Conservation (phyloP, 2,888 invertebrate genomes). For the Lepidocyrtinus sp. region DNA sequence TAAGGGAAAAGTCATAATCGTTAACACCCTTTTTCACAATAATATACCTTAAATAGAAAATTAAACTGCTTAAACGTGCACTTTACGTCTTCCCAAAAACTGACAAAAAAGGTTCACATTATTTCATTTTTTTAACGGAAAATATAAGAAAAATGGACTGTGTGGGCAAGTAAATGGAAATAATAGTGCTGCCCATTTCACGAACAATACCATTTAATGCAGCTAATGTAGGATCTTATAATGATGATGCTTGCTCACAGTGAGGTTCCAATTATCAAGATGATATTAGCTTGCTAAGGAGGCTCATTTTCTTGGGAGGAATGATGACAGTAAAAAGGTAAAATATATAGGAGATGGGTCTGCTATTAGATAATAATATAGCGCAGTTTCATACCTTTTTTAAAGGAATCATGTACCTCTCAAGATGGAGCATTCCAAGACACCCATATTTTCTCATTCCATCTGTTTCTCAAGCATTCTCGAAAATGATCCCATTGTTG, state of each 20-base stretch:
- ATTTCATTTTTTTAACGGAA: constrained; percentile 7
- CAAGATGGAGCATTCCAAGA: constrained; percentile 33
- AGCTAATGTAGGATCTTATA: background rate
- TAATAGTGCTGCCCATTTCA: background rate
- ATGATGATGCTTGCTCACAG: constrained; percentile 6
- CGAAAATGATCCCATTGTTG: constrained; percentile 25
- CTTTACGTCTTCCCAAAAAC: background rate
- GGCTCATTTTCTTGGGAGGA: background rate
- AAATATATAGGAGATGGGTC: constrained; percentile 14
- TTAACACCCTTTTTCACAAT: constrained; percentile 28
- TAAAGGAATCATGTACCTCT: background rate
- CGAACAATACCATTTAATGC: constrained; percentile 14
- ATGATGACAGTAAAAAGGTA: constrained; percentile 18
- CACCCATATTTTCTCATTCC: constrained; percentile 29
- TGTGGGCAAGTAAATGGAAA: constrained; percentile 9
- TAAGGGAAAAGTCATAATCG: constrained; percentile 46
- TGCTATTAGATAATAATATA: background rate
- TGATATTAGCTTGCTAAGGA: constrained; percentile 10
- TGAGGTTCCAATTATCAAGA: constrained; percentile 18
- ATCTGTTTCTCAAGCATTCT: constrained; percentile 2
- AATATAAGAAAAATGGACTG: constrained; percentile 5
- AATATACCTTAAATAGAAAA: constrained; percentile 18
- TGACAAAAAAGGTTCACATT: constrained; percentile 18
- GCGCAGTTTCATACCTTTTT: constrained; percentile 4
- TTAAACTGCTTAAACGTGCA: constrained; percentile 18